Evolutionary conservation across 2,113 vertebrate genomes (phyloP), one percentile per base, ranked within the genome.

Genomic region (Ornithorhynchus anatinus): DNA sequence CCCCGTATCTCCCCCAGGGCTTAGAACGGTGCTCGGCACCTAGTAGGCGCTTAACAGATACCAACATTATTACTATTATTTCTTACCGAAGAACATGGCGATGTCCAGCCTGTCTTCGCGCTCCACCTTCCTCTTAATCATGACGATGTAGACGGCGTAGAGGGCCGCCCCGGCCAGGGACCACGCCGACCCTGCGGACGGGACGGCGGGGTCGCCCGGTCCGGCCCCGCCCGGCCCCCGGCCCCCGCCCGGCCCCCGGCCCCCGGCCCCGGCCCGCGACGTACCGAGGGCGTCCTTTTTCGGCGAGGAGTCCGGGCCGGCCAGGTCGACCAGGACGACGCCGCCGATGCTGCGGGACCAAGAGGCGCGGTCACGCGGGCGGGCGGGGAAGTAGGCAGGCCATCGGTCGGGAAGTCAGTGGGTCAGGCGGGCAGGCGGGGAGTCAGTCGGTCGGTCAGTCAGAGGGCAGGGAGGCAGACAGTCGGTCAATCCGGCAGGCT

Each of bases 31-130:
- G n/a, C n/a, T n/a, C n/a, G n/a, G n/a, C n/a, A n/a, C n/a, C n/a
- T n/a, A n/a, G n/a, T n/a, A n/a, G n/a, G n/a, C n/a, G n/a, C n/a
- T n/a, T n/a, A n/a, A n/a, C n/a, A n/a, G n/a, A n/a, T n/a, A n/a
- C n/a, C n/a, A n/a, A n/a, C n/a, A n/a, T n/a, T n/a, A n/a, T n/a
- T n/a, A n/a, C n/a, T n/a, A n/a, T n/a, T n/a, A n/a, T n/a, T n/a
- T 69, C 94, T 95, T 91, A 98, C 97, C 97, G 84, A 99, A 98
- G 85, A 99, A 98, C 97, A 99, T 98, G 47, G 97, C 96, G 79
- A 99, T 97, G 89, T 99, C 96, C 12, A 98, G 92, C 76, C 96
- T 98, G 74, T 98, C 97, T 90, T 99, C 97, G 81, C 97, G 92
- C 67, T 98, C 97, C 73, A 98, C 95, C 80, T 96, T 95, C 83